Evolutionary conservation across 1,140 invertebrate species (phyloP).

Genomic region (Lasaia peninsularis): DNA sequence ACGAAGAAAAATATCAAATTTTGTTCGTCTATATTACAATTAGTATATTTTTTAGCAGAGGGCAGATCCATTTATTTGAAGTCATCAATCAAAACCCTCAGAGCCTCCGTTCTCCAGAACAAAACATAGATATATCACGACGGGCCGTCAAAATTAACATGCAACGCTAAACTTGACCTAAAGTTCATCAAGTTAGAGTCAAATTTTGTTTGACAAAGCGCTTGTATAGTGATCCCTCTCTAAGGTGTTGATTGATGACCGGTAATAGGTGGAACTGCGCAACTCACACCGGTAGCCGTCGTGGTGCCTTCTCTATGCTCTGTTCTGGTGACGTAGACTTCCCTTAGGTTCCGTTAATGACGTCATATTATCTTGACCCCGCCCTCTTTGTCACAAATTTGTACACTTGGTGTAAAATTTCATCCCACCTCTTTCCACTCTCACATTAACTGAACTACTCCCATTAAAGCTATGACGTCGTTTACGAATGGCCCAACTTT

Average conservation of each 20-base stretch:
- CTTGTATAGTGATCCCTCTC: constrained; percentile 30
- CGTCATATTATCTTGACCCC: no score
- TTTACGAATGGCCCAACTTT: no score
- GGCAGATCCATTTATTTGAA: constrained; percentile 74
- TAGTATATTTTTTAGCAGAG: constrained; percentile 26
- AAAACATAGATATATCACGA: constrained; percentile 68
- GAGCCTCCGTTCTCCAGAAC: constrained; percentile 69
- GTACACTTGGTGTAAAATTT: no score
- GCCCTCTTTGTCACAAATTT: background rate
- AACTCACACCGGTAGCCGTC: constrained; percentile 51
- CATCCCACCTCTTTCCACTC: no score
- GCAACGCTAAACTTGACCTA: constrained; percentile 29
- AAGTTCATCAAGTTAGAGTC: background rate
- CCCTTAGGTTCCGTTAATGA: background rate
- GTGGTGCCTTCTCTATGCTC: constrained; percentile 73
- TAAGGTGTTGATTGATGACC: constrained; percentile 73
- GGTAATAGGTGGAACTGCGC: constrained; percentile 63
- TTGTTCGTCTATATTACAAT: background rate
- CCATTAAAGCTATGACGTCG: no score
- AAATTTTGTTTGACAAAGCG: constrained; percentile 17
- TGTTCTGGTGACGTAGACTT: constrained; percentile 69
- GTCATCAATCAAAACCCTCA: constrained; percentile 73
- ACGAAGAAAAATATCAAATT: background rate
- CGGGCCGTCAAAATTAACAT: constrained; percentile 51
- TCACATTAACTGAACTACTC: no score